These are phyloP conservation scores for Cladopsammia gracilis DNA, from an alignment of 64 coral and sea anemone species.

Conservation along the genomic window DNA sequence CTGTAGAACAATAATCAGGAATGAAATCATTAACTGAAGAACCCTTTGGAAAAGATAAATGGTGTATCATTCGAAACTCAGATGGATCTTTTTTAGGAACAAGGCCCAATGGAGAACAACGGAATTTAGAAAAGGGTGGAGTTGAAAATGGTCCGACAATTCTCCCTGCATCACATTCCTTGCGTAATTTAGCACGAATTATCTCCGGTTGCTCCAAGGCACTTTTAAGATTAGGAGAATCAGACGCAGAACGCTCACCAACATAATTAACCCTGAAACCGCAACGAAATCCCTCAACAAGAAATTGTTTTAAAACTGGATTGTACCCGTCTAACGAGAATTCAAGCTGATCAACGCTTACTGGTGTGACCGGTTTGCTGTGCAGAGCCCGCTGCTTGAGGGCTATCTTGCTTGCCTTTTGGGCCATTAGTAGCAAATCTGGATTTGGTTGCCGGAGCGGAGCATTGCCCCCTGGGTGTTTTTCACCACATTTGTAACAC, in stretches of 20 bases:
- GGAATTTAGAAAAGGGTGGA: not conserved
- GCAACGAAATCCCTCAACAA: conserved; percentile 6
- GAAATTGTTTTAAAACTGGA: not conserved
- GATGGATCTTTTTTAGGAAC: not conserved
- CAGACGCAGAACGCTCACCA: not conserved
- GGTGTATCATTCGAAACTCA: not conserved
- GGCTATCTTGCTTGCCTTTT: not conserved
- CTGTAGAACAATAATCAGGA: not conserved
- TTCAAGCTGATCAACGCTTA: not conserved
- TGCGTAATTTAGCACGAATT: not conserved
- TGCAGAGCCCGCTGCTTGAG: not conserved
- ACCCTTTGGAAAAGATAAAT: conserved; percentile 20
- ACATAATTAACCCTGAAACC: conserved; percentile 11
- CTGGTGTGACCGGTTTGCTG: not conserved
- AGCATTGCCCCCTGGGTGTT: not conserved
- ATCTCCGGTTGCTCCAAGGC: not conserved
- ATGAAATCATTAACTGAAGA: conserved; percentile 17
- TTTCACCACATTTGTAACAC: conserved; percentile 41
- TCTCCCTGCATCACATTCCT: not conserved
- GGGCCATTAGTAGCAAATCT: not conserved
- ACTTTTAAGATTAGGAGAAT: not conserved
- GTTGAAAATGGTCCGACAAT: not conserved
- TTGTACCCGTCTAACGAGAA: not conserved
- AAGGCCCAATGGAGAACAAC: not conserved
- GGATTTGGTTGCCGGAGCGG: not conserved